These are phyloP conservation scores for Uloborus plumipes DNA, from an alignment of 2,888 invertebrate species.

Conservation along the genomic window DNA sequence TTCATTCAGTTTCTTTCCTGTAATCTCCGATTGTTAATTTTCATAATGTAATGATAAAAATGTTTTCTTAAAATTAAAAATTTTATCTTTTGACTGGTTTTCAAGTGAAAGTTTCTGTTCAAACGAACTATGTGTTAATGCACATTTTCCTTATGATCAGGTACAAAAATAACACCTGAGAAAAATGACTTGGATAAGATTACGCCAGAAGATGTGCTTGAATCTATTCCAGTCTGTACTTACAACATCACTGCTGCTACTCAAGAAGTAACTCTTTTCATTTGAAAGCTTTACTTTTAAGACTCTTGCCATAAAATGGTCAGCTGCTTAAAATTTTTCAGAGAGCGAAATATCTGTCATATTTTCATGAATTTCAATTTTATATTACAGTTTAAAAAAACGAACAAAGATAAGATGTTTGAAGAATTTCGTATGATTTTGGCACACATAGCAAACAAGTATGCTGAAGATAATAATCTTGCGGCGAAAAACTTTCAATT, in stretches of 20 bases:
- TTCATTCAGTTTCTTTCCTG: not conserved
- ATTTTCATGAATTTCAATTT: not conserved
- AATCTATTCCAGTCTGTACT: slow-evolving; percentile 36
- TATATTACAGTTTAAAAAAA: slow-evolving; percentile 17
- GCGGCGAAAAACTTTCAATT: not conserved
- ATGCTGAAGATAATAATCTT: slow-evolving; percentile 3
- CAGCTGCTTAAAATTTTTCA: too few species aligned
- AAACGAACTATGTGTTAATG: not conserved
- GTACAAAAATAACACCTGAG: not conserved
- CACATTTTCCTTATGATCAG: not conserved
- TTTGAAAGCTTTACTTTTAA: too few species aligned
- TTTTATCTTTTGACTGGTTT: not conserved
- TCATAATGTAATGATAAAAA: too few species aligned
- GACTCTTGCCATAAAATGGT: not conserved
- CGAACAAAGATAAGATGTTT: not conserved
- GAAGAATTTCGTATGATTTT: slow-evolving; percentile 12
- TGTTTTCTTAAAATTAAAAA: too few species aligned
- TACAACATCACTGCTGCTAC: slow-evolving; percentile 25
- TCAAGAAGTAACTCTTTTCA: slow-evolving; percentile 9
- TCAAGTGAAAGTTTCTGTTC: not conserved
- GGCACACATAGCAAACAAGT: slow-evolving; percentile 9
- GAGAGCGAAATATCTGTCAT: too few species aligned
- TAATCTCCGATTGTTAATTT: too few species aligned
- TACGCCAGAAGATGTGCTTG: slow-evolving; percentile 13
- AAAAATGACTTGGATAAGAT: not conserved